Percentiles rank a stretch among this genome's conserved stretches.
These are phyloP conservation scores for Iselma pallidipennis DNA, from an alignment of 2,888 invertebrate genomes.

Conservation along the genomic window DNA sequence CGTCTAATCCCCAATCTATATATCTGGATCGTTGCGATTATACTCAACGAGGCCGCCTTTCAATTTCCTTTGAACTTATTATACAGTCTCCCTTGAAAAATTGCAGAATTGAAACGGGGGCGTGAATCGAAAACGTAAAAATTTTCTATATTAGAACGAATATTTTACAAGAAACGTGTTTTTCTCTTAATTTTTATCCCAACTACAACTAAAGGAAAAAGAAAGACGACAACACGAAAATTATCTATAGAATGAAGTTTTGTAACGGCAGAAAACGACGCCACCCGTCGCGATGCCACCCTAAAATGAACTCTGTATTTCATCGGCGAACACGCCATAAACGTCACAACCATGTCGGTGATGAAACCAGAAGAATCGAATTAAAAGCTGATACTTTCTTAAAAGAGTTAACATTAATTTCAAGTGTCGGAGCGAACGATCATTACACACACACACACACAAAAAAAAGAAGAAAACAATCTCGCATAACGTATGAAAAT, in stretches of 20 bases:
- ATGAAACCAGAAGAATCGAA: conserved; percentile 34
- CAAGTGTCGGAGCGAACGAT: background rate
- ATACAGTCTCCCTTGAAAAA: conserved; percentile 17
- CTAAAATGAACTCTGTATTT: conserved; percentile 37
- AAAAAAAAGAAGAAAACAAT: background rate
- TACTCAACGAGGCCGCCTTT: conserved; percentile 20
- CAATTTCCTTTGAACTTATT: conserved; percentile 27
- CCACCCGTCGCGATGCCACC: conserved; percentile 28
- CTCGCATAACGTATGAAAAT: background rate
- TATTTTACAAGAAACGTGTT: background rate
- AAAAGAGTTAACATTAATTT: background rate
- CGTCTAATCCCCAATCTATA: conserved; percentile 21
- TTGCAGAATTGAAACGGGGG: conserved; percentile 9
- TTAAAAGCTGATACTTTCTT: conserved; percentile 26
- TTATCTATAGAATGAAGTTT: conserved; percentile 3
- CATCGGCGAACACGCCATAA: conserved; percentile 34
- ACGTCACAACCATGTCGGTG: conserved; percentile 30
- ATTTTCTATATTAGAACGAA: too few relatives aligned
- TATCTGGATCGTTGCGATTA: conserved; percentile 22
- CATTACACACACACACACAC: background rate
- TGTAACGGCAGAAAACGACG: conserved; percentile 9
- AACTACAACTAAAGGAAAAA: too few relatives aligned
- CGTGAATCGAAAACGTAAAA: background rate
- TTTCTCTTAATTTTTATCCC: background rate
- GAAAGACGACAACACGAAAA: background rate